Evolutionary conservation across 2,888 invertebrate genomes (phyloP).

Genomic region (Scaptomyza tumidula): DNA sequence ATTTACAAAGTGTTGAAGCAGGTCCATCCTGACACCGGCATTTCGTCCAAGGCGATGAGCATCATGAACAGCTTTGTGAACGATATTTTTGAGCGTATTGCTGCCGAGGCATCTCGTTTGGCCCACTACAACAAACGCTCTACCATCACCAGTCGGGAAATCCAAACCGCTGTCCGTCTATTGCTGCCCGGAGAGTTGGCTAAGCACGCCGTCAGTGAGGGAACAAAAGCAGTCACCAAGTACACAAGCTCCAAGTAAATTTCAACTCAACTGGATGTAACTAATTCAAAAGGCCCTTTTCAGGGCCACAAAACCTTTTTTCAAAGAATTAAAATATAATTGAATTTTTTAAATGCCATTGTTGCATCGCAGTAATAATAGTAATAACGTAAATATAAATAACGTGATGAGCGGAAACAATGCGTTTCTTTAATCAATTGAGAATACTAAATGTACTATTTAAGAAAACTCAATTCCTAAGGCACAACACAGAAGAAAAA

Average conservation of each 20-base stretch:
- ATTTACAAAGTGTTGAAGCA: constrained; percentile 84
- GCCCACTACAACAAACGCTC: constrained; percentile 83
- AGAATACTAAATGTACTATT: too few species aligned
- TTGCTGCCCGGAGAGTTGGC: constrained; percentile 57
- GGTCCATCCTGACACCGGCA: constrained; percentile 88
- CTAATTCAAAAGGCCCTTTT: constrained; percentile 41
- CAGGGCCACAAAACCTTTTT: constrained; percentile 43
- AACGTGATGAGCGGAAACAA: too few species aligned
- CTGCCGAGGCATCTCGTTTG: constrained; percentile 88
- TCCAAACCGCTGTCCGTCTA: constrained; percentile 57
- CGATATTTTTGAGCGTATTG: constrained; percentile 90
- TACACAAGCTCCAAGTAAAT: constrained; percentile 62
- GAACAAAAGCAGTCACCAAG: constrained; percentile 59
- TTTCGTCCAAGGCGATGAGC: constrained; percentile 89
- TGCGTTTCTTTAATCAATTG: too few species aligned
- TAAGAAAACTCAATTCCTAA: background rate
- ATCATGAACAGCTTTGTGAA: constrained; percentile 92
- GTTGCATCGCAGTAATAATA: too few species aligned
- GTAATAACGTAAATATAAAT: too few species aligned
- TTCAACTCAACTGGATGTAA: constrained; percentile 7
- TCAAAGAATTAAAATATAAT: constrained; percentile 24
- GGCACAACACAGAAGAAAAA: too few species aligned
- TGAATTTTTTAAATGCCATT: background rate
- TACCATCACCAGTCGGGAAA: constrained; percentile 60
- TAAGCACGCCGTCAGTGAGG: constrained; percentile 60